These are phyloP conservation scores for Drosophila subobscura DNA, from an alignment of 1,140 invertebrate genomes.

Conservation along the genomic window DNA sequence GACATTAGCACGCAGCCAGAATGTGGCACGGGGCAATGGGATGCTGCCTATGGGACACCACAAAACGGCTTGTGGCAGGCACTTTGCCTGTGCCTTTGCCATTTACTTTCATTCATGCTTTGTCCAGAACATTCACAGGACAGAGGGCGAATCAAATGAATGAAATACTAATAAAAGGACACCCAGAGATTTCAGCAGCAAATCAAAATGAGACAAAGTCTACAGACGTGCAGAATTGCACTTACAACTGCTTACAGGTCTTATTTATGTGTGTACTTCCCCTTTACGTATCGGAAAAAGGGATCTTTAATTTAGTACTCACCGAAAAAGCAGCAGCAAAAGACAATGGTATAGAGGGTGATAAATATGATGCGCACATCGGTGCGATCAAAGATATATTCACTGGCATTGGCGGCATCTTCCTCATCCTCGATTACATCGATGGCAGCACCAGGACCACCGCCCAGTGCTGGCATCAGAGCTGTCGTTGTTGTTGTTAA, in stretches of 20 bases:
- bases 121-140: conserved; percentile 16
- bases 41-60: conserved; percentile 8
- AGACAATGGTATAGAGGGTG: conserved; percentile 86
- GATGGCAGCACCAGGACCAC: conserved; percentile 1
- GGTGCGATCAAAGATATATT: conserved; percentile 86
- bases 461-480: conserved; percentile 12
- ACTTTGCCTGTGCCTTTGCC: conserved; percentile 1
- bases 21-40: background rate
- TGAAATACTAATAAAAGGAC: conserved; percentile 3
- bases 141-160: conserved; percentile 14
- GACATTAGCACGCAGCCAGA: conserved; percentile 15
- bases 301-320: conserved; percentile 70
- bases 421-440: conserved; percentile 44
- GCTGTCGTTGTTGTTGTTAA: conserved; percentile 26
- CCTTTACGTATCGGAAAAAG: background rate
- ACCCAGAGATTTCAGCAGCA: too few relatives aligned
- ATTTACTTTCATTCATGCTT: conserved; percentile 4
- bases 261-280: too few relatives aligned
- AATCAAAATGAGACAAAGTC: too few relatives aligned
- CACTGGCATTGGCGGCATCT: conserved; percentile 63
- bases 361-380: conserved; percentile 86
- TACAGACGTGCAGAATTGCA: too few relatives aligned
- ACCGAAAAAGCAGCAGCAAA: conserved; percentile 87
- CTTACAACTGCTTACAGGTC: too few relatives aligned
- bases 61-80: conserved; percentile 27